phyloP scores from a whole-genome alignment of 2,888 invertebrate species.

The Cinara cedri region DNA sequence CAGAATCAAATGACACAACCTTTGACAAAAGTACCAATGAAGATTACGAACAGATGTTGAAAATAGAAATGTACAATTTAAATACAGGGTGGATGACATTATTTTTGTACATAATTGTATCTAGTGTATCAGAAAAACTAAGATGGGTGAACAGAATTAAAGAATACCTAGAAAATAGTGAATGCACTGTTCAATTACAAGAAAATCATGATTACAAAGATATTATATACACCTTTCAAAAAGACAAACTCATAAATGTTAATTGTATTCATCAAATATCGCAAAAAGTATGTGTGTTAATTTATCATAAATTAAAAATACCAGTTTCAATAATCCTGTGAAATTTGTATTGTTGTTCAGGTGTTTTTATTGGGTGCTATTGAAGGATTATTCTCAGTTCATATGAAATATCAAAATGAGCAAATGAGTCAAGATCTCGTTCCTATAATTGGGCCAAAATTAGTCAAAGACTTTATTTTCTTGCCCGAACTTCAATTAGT shows the following conservation, averaged over 20 bases:
- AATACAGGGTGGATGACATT: constrained; percentile 45
- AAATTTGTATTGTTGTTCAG: too few species aligned
- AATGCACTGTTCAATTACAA: constrained; percentile 31
- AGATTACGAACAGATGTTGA: constrained; percentile 52
- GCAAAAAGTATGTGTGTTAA: constrained; percentile 37
- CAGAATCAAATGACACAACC: constrained; percentile 38
- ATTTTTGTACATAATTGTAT: constrained; percentile 47
- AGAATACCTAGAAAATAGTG: constrained; percentile 29
- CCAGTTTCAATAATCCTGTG: too few species aligned
- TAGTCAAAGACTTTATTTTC: constrained; percentile 51
- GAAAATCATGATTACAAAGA: constrained; percentile 49
- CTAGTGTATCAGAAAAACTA: constrained; percentile 45
- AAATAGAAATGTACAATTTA: constrained; percentile 51
- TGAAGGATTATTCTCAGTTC: constrained; percentile 58
- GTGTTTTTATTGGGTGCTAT: constrained; percentile 54
- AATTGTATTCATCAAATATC: constrained; percentile 55
- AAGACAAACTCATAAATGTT: constrained; percentile 35
- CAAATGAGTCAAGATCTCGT: constrained; percentile 46
- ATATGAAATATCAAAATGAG: constrained; percentile 40
- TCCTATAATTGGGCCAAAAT: constrained; percentile 54
- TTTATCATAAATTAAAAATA: not conserved
- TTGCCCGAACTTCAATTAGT: constrained; percentile 56
- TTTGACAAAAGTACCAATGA: constrained; percentile 49
- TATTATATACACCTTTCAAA: constrained; percentile 50
- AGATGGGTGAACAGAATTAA: constrained; percentile 55